Percentiles rank a stretch among this genome's conserved stretches.
phyloP scores from a whole-genome alignment of 1,140 invertebrate species.

The Pollicipes pollicipes region DNA sequence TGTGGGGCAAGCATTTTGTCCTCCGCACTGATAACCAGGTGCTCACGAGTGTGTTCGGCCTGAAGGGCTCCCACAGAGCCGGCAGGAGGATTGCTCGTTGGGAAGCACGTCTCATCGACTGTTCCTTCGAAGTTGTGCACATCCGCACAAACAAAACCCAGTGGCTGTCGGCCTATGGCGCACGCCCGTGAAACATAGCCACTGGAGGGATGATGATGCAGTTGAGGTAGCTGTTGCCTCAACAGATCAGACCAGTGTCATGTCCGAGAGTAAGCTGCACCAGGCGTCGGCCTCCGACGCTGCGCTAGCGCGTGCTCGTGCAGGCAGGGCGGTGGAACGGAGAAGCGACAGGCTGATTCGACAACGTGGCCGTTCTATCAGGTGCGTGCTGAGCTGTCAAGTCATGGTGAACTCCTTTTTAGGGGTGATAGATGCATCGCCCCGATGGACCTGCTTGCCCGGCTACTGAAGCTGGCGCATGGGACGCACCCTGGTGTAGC shows the following conservation, averaged over 20 bases:
- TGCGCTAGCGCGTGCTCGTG: background rate
- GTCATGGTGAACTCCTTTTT: background rate
- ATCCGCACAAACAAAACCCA: background rate
- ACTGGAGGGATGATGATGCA: background rate
- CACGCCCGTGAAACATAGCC: background rate
- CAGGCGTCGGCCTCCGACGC: background rate
- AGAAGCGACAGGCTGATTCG: background rate
- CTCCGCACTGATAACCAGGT: background rate
- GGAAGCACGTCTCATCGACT: background rate
- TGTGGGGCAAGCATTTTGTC: background rate
- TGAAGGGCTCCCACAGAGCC: background rate
- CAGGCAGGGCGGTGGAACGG: background rate
- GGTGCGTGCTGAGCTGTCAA: background rate
- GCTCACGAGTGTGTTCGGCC: background rate
- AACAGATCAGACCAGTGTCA: background rate
- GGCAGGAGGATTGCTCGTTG: background rate
- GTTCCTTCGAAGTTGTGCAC: background rate
- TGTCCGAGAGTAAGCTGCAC: background rate
- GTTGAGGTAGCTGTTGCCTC: background rate
- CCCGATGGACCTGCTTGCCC: slow-evolving; percentile 10
- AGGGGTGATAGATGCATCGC: slow-evolving; percentile 14
- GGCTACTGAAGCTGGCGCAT: slow-evolving; percentile 10
- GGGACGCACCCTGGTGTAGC: slow-evolving; percentile 16
- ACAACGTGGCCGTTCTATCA: background rate
- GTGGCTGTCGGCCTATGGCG: background rate